Conservation (phyloP, 2,797 vertebrate species). For the Sternotherus odoratus region DNA sequence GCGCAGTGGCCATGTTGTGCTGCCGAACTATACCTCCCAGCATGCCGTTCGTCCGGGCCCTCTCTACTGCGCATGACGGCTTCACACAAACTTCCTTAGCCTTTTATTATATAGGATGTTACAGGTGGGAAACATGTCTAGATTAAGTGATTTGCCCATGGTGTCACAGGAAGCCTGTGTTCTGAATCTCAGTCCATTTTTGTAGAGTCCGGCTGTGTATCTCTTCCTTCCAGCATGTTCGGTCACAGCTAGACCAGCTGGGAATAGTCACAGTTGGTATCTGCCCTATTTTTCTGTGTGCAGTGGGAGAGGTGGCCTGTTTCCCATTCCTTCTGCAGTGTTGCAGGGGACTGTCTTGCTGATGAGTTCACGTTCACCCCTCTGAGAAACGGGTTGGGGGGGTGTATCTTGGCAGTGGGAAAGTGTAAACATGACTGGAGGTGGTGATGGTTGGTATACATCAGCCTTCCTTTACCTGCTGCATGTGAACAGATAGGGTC, state of each 20-base stretch:
- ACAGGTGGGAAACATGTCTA: neutral
- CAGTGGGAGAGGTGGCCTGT: neutral
- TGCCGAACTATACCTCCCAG: too few species aligned
- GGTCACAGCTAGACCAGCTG: constrained; percentile 18
- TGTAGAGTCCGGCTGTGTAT: constrained; percentile 28
- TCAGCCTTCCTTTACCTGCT: constrained; percentile 30
- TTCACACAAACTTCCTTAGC: too few species aligned
- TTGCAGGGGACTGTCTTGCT: neutral
- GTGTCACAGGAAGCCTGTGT: neutral
- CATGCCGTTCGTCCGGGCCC: too few species aligned
- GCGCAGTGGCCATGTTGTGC: too few species aligned
- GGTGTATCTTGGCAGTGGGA: neutral
- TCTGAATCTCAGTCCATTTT: constrained; percentile 2
- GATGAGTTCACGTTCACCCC: constrained; percentile 46
- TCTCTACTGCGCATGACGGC: too few species aligned
- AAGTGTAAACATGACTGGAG: neutral
- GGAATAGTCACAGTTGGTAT: neutral
- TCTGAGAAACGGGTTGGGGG: constrained; percentile 21
- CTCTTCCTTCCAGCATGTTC: constrained; percentile 26
- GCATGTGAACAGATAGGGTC: constrained; percentile 62
- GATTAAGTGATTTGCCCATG: neutral
- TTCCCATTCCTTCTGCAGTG: accelerated
- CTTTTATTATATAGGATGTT: too few species aligned
- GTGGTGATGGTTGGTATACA: neutral
- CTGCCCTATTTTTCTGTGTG: constrained; percentile 9